Evolutionary conservation across 2,113 vertebrate species (phyloP), one percentile per base, ranked within the genome.

Genomic region (Megaleporinus macrocephalus): DNA sequence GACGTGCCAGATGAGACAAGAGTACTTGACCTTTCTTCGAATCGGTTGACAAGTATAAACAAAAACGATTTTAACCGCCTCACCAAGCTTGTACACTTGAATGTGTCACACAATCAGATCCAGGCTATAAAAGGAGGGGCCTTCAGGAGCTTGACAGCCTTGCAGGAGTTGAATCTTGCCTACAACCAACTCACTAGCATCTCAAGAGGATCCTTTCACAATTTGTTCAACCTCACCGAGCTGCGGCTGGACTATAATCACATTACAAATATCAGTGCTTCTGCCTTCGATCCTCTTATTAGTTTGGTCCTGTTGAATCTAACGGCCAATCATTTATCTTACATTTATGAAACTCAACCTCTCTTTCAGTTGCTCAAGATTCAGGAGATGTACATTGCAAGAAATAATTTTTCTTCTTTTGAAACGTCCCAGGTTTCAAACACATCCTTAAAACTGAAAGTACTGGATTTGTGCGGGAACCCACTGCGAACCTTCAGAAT

Each of bases 401-500:
- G 36, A 6, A 83, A 83, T 24, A 16, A n/a, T 9, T 59, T 82
- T 16, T 13, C 6, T 6, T 71, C 41, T 36, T 83, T 83, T 83
- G 36, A 61, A 27, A 51, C 65, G n/a, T 51, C 22, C 5, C 57
- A 83, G 15, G 15, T 77, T 22, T 83, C 81, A 47, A 71, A 69
- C 26, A 63, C n/a, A 63, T 70, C 81, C 47, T 14, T 77, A 44
- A 29, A 69, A 77, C 44, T 83, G 13, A 47, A 70, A 36, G 68
- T 41, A 4, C 55, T 77, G 55, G 74, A 83, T 77, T 36, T 83
- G 59, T 83, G 7, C 27, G 5, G 44, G 27, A 82, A 82, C 41
- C 80, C 84, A 4, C 49, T 93, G 11, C 29, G 70, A 5, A 55
- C 77, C 5, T 90, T 92, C n/a, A 79, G 41, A 1, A 44, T 94